These are phyloP conservation scores for Drosophila funebris DNA, from an alignment of 1,140 invertebrate genomes.

Conservation along the genomic window DNA sequence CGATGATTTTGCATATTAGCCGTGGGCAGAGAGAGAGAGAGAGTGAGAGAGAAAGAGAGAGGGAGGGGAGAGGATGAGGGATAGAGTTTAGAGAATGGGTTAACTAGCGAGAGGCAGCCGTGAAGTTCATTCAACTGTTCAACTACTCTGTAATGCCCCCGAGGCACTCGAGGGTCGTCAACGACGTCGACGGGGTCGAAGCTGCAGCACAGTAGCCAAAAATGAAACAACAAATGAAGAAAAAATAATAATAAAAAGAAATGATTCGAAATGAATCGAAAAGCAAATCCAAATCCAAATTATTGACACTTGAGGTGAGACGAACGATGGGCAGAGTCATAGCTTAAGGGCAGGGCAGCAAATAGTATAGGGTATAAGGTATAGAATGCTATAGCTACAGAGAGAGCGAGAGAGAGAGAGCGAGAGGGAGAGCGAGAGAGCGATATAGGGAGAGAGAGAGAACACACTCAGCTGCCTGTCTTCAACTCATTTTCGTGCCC, in stretches of 20 bases:
- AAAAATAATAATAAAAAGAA: constrained; percentile 16
- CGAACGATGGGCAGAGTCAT: constrained; percentile 9
- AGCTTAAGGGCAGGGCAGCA: constrained; percentile 21
- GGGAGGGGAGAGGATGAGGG: background rate
- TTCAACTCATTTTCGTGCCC: constrained; percentile 45
- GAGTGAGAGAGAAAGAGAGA: background rate
- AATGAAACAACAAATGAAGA: constrained; percentile 21
- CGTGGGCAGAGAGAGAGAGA: background rate
- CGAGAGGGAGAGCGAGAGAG: background rate
- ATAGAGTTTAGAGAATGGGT: background rate
- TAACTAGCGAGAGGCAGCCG: constrained; percentile 11
- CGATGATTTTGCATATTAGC: constrained; percentile 75
- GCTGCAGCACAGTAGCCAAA: constrained; percentile 39
- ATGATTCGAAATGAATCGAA: too few species aligned
- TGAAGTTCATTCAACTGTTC: constrained; percentile 75
- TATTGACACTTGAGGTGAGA: constrained; percentile 81
- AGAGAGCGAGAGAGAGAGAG: background rate
- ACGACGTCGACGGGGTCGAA: background rate
- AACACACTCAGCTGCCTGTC: constrained; percentile 32
- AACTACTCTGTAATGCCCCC: constrained; percentile 28
- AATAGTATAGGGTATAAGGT: background rate
- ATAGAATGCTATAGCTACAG: background rate
- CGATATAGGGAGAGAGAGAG: background rate
- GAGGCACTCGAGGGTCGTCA: background rate
- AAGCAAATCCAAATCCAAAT: constrained; percentile 71